Base-by-base conservation (phyloP, 2,113 vertebrate genomes). In the Peromyscus polionotus region DNA sequence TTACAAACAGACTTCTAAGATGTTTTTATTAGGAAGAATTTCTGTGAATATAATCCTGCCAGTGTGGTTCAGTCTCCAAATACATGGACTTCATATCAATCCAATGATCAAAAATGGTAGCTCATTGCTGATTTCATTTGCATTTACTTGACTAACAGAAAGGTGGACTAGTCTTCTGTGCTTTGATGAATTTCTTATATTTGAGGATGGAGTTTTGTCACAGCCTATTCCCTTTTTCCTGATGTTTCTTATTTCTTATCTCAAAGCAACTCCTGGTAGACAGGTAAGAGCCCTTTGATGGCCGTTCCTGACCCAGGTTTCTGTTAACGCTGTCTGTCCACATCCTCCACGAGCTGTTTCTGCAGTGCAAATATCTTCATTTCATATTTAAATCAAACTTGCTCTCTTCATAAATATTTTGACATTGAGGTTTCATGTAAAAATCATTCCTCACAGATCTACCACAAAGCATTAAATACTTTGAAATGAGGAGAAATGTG, bases 11-110 rank as follows among this genome's bases (percentile, higher is more conserved):
- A 67, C 36, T 75, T 96, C 88, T 68, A 85, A 84, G 33, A 80
- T 45, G 16, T 80, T 90, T 93, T 45, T 63, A 42, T 90, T 89
- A 90, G 36, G 79, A 86, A 92, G 65, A 94, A 57, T 86, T 48
- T 51, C 24, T 63, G 63, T 8, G 48, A 75, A 76, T 57, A 90
- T 54, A 87, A 28, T 26, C 36, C 48, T 87, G 48, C 8, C 65
- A 70, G 75, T 76, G 68, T 24, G 90, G 59, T 5, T 63, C 31
- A 65, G 17, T 28, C 17, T 92, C 88, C 13, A 72, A 59, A 88
- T 63, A 54, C 33, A 72, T n/a, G 61, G 6, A 19, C 61, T 45
- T 72, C 76, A 83, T 81, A 72, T 12, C 36, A 91, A 12, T n/a
- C 22, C 79, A 54, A 26, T 59, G 88, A 77, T 42, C 65, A 79